Base-by-base conservation (phyloP, 2,888 invertebrate genomes). In the Lepidonotus clava region DNA sequence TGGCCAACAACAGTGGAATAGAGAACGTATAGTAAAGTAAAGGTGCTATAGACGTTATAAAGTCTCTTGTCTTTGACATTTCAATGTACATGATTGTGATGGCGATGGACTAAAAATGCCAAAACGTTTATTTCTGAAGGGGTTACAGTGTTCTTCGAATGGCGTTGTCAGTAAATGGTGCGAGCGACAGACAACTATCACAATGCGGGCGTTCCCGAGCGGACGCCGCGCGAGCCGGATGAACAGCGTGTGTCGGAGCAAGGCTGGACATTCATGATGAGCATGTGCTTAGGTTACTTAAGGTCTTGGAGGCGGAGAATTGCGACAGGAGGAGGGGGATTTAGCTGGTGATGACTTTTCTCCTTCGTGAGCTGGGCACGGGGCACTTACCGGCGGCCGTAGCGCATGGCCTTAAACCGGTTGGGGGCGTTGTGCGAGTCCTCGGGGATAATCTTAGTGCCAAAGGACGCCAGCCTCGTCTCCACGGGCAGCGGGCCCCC, bases 401-500 rank as follows among this genome's bases (percentile, higher is more conserved):
- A 88, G 21, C 88, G 85, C 88, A 88, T 88, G n/a, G 87, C 87
- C 76, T 87, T 88, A 36, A 88, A 84, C 21, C 84, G 24, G 36
- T 66, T 83, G 11, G 86, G 84, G 24, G 36, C 38, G 28, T 28
- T 67, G 21, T 18, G 46, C 8, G 46, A 38, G 21, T 67, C 56
- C 21, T 84, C 84, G 14, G 88, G 86, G 51, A 87, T 76, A 14
- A 87, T 77, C 28, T 83, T 80, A 56, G 53, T 67, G 14, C 88
- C 88, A 34, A 88, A 88, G 14, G 86, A 85, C 24, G 84, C 88
- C n/a, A 88, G 85, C 32, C 88, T 28, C 28, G 88, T 88, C 34
- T 87, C 77, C 8, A 87, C 87, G 34, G 88, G 88, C 34, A 88
- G 88, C 4, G 88, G 88, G 18, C 88, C 88, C 0, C 87, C 88